Evolutionary conservation across 2,113 vertebrate species (phyloP).

Genomic region (Eubucco bourcierii): DNA sequence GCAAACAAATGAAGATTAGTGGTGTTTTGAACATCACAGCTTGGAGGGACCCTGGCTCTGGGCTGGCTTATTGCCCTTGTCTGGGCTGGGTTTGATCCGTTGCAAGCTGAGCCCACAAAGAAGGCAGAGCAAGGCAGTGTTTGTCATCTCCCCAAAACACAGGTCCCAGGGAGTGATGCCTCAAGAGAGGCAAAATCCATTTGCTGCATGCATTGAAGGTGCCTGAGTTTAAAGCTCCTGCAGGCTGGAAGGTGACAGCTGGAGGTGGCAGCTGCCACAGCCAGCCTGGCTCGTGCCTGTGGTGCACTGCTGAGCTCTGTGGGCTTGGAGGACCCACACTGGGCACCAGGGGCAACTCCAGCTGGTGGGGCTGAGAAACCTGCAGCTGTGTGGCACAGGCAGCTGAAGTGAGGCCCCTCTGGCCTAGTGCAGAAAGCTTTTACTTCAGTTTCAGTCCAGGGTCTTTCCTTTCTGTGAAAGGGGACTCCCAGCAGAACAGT

Average conservation of each 20-base stretch:
- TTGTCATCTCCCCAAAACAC: background rate
- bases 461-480: background rate
- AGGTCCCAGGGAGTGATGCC: background rate
- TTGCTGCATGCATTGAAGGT: background rate
- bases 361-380: background rate
- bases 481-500: background rate
- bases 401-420: background rate
- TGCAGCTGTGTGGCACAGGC: background rate
- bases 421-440: background rate
- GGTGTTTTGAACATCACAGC: background rate
- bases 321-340: no score
- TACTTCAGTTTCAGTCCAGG: background rate
- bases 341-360: fast-evolving
- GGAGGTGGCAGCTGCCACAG: background rate
- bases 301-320: background rate
- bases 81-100: background rate
- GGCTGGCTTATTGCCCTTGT: background rate
- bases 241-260: background rate
- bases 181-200: background rate
- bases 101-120: background rate
- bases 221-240: background rate
- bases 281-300: background rate
- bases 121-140: background rate
- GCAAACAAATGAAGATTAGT: background rate
- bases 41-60: background rate